Base-by-base conservation (phyloP, 2,797 vertebrate species). In the Sebastes reedi region DNA sequence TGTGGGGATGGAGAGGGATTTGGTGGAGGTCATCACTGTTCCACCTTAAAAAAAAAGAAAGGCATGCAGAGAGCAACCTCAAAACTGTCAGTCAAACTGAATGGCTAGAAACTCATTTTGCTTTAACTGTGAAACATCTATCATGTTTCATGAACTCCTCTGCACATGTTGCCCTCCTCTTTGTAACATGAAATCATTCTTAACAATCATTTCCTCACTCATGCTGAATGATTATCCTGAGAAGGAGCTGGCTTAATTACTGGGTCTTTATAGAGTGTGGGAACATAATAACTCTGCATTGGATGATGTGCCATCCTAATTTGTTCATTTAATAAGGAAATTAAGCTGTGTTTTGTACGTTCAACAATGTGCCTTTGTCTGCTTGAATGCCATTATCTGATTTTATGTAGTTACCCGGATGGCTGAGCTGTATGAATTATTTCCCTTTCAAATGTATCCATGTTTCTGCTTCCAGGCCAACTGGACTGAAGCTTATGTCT, bases 191-290 rank as follows among this genome's bases (percentile, higher is more conserved):
- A 78, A 76, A 80, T 83, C 54, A 59, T 64, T 77, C 66, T 64
- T 58, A 77, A 60, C 72, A 80, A 59, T 64, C 72, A 82, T 70
- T 84, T 27, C 73, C 66, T 79, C 65, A 74, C 76, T 80, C 52
- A 59, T 79, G 46, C 79, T 79, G 79, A 89, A 88, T 77, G 68
- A 76, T 90, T 79, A 85, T 81, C 82, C 65, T 59, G 79, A 83
- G 30, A 89, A 85, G 67, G 77, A 89, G 59, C 69, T 73, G 68
- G 79, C 75, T 82, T 86, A 90, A 90, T 92, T 83, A 86, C 80
- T 70, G 20, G 50, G 54, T 82, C 74, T 81, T 87, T 81, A 88
- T 69, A 67, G 65, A 86, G 81, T 75, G 83, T 86, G 78, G 46
- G 65, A 71, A 77, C 54, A 87, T 87, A 89, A 86, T 83, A 77